These are phyloP conservation scores for Ramphastos sulfuratus DNA, from an alignment of 2,113 vertebrate genomes.

Conservation along the genomic window DNA sequence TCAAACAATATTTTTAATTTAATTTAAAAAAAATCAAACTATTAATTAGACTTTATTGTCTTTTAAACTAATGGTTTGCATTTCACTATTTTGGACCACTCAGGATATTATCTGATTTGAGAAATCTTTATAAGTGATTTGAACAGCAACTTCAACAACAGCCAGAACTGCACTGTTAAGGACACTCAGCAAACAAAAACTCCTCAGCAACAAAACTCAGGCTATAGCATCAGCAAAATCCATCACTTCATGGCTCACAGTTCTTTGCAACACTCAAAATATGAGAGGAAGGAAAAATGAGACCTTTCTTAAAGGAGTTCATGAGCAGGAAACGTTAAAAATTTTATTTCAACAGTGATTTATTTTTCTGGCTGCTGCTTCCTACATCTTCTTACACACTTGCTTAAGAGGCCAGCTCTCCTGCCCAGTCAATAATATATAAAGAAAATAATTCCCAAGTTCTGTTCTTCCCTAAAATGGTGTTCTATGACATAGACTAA, in stretches of 20 bases:
- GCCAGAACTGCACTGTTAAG: background rate
- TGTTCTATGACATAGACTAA: background rate
- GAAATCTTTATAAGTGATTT: background rate
- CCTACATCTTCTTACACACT: background rate
- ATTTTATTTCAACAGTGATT: slow-evolving; percentile 39
- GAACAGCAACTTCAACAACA: slow-evolving; percentile 11
- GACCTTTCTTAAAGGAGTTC: slow-evolving; percentile 22
- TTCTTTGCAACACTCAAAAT: background rate
- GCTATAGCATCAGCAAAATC: background rate
- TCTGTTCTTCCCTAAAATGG: slow-evolving; percentile 29
- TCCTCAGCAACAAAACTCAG: rapidly evolving
- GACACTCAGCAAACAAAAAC: background rate
- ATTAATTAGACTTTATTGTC: slow-evolving; percentile 72
- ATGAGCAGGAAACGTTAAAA: slow-evolving; percentile 41
- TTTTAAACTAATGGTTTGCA: slow-evolving; percentile 47
- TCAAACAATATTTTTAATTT: slow-evolving; percentile 79
- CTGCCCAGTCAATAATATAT: background rate
- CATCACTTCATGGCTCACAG: background rate
- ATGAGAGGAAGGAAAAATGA: slow-evolving; percentile 8
- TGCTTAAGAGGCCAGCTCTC: slow-evolving; percentile 9
- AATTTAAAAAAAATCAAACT: slow-evolving; percentile 78
- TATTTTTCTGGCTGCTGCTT: slow-evolving; percentile 47
- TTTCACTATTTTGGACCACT: slow-evolving; percentile 17
- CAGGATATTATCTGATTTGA: background rate
- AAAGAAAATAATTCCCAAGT: background rate